Evolutionary conservation across 2,113 vertebrate species (phyloP), one percentile per base, ranked within the genome.

Genomic region (Halcyon malimbica): DNA sequence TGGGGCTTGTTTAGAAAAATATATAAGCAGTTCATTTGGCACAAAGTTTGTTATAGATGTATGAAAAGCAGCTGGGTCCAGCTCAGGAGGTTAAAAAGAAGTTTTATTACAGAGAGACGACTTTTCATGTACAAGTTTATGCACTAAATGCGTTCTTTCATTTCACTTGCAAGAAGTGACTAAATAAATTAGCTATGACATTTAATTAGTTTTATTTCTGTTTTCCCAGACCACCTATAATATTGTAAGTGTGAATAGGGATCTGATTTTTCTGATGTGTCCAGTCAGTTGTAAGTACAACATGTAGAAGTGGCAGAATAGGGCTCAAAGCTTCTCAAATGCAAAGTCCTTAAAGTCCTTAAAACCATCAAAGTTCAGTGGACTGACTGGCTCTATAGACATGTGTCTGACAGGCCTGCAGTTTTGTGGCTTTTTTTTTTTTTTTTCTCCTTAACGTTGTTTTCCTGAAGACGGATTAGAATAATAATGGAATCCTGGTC

Each of bases 1-100:
- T 95, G 92, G 85, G 41, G 64, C 94, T 97, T 95, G 67, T 97
- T 98, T 94, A 96, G 96, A 76, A 89, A 96, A 97, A 96, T 89
- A 94, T 89, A 93, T 95, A 97, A 94, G 83, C 86, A 92, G 59
- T 96, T 94, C 75, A 87, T 78, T 97, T 95, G 86, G 78, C 90
- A 95, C 70, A 79, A 78, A 83, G 48, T 96, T 92, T 94, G 96
- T 91, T 95, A 87, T 53, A 90, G 79, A 94, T 87, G 74, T 95
- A 91, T 80, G 76, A 94, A 96, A 97, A 74, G 42, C 71, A 87
- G 59, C 70, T 94, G 89, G 83, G 6, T 92, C 93, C 62, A 93
- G 89, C 91, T 90, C 83, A 88, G 63, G 44, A 95, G 76, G 44
- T 77, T 85, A 26, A 81, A 57, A 68, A 50, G 83, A 63, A 16